Percentiles rank a stretch among this genome's conserved stretches.
These are phyloP conservation scores for Catharus minimus DNA, from an alignment of 2,113 vertebrate species.

Conservation along the genomic window DNA sequence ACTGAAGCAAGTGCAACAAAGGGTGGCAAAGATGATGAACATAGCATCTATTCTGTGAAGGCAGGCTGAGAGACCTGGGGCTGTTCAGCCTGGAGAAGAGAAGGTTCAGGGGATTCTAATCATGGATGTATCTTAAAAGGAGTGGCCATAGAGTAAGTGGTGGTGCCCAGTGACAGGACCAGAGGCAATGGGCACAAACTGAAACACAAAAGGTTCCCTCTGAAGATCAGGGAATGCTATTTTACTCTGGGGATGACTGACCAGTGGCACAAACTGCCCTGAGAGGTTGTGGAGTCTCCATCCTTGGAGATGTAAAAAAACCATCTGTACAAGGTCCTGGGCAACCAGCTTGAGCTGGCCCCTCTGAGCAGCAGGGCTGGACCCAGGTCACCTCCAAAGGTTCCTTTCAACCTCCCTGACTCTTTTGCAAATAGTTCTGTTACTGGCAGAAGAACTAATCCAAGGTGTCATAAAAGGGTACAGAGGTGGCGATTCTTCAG, in stretches of 20 bases:
- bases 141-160: not conserved
- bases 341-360: not conserved
- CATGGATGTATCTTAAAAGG: not conserved
- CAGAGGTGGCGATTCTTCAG: not conserved
- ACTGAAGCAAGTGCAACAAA: not conserved
- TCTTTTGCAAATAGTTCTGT: not conserved
- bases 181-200: not conserved
- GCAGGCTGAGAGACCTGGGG: not conserved
- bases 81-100: not conserved
- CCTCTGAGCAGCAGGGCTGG: not conserved
- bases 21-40: not conserved
- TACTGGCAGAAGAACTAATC: not conserved
- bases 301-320: not conserved
- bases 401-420: not conserved
- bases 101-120: not conserved
- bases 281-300: not conserved
- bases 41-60: not conserved
- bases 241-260: not conserved
- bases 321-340: rapidly evolving
- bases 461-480: not conserved
- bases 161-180: not conserved
- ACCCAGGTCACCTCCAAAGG: not conserved
- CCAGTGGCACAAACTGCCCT: not conserved
- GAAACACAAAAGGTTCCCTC: not conserved
- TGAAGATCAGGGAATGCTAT: not conserved